phyloP scores from a whole-genome alignment of 2,888 invertebrate genomes.

The Heliconius sara region DNA sequence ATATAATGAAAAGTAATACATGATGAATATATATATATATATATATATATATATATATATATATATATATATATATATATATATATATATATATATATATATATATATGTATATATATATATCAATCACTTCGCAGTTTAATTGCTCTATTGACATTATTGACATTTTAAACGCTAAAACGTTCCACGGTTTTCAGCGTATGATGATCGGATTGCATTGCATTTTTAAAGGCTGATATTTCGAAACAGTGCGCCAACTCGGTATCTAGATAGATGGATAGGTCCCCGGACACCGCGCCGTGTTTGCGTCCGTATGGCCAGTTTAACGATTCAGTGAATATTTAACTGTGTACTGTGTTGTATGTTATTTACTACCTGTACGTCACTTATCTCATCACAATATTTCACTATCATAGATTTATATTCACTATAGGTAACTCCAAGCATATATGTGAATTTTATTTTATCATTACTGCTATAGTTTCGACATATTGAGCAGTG shows the following conservation, averaged over 20 bases:
- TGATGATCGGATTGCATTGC: conserved; percentile 44
- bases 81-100: not conserved
- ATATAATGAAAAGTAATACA: too few relatives aligned
- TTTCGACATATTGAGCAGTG: too few relatives aligned
- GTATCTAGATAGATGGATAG: conserved; percentile 51
- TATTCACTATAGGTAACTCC: not conserved
- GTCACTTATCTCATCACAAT: conserved; percentile 14
- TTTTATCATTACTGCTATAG: too few relatives aligned
- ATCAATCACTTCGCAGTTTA: conserved; percentile 18
- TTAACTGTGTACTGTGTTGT: conserved; percentile 20
- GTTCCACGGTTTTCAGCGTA: conserved; percentile 39
- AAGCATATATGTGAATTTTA: too few relatives aligned
- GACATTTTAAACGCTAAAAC: conserved; percentile 37
- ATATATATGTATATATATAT: not conserved
- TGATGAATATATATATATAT: not conserved
- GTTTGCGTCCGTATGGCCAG: conserved; percentile 33
- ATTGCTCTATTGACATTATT: conserved; percentile 28
- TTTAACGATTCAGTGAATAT: conserved; percentile 38
- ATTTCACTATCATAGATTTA: not conserved
- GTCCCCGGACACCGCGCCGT: conserved; percentile 42
- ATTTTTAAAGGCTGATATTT: conserved; percentile 51
- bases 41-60: not conserved
- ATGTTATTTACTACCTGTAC: conserved; percentile 18
- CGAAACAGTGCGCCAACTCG: conserved; percentile 45
- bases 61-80: not conserved